These are phyloP conservation scores for Coleophora flavipennella DNA, from an alignment of 2,888 invertebrate genomes.

Conservation along the genomic window DNA sequence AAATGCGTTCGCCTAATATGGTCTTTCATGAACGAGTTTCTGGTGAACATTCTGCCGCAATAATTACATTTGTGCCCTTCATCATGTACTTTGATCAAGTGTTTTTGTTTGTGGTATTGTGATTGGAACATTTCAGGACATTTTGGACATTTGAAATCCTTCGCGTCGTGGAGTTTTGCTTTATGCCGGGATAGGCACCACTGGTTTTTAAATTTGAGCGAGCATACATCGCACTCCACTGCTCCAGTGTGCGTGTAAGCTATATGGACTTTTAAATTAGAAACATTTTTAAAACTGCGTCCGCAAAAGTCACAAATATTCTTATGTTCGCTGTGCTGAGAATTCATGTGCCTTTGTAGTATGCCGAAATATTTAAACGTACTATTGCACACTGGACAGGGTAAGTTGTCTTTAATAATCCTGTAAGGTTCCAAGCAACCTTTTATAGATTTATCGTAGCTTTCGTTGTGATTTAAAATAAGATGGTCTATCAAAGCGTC, in stretches of 20 bases:
- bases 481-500: slow-evolving; percentile 49
- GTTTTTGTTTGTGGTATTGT: slow-evolving; percentile 65
- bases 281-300: slow-evolving; percentile 41
- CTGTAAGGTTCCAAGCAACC: slow-evolving; percentile 50
- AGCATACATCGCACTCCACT: slow-evolving; percentile 47
- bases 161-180: slow-evolving; percentile 50
- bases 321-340: slow-evolving; percentile 52
- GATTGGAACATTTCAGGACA: slow-evolving; percentile 63
- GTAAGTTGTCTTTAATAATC: slow-evolving; percentile 50
- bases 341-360: slow-evolving; percentile 48
- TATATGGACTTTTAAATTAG: slow-evolving; percentile 51
- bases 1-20: slow-evolving; percentile 58
- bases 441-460: slow-evolving; percentile 43
- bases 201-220: slow-evolving; percentile 47
- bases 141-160: slow-evolving; percentile 51
- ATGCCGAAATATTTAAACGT: slow-evolving; percentile 51
- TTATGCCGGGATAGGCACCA: slow-evolving; percentile 51
- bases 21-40: slow-evolving; percentile 60
- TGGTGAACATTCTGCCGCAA: slow-evolving; percentile 57
- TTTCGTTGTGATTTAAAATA: slow-evolving; percentile 39
- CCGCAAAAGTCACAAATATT: slow-evolving; percentile 60
- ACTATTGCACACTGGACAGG: slow-evolving; percentile 46
- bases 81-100: slow-evolving; percentile 61
- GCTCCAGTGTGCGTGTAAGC: slow-evolving; percentile 46
- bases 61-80: slow-evolving; percentile 53